phyloP scores from a whole-genome alignment of 2,888 invertebrate species.

The Acleris cristana region DNA sequence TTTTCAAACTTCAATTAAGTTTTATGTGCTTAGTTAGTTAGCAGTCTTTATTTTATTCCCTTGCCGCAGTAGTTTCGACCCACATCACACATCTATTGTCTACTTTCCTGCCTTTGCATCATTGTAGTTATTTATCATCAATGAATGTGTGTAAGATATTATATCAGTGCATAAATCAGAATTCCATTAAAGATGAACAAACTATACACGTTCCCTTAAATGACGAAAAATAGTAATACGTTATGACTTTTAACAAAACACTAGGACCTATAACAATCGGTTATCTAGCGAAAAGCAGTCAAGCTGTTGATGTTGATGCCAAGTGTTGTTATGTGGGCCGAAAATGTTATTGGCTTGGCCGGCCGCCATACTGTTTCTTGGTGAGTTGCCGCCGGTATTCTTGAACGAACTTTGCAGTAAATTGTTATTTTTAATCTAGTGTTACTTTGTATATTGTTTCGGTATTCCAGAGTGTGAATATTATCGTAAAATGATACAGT shows the following conservation, averaged over 20 bases:
- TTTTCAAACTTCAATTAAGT: no score
- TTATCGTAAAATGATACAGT: no score
- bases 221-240: not conserved
- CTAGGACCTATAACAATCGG: slow-evolving; percentile 21
- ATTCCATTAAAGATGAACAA: no score
- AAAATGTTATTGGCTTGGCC: slow-evolving; percentile 60
- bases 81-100: no score
- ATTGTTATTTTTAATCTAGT: slow-evolving; percentile 34
- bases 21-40: no score
- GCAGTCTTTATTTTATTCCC: no score
- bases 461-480: no score
- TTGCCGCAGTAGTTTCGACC: no score
- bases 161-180: no score
- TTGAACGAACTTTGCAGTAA: slow-evolving; percentile 36
- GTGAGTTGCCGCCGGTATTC: slow-evolving; percentile 49
- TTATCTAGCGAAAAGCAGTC: slow-evolving; percentile 42
- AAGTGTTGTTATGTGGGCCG: slow-evolving; percentile 53
- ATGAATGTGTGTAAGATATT: no score
- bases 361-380: slow-evolving; percentile 51
- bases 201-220: not conserved
- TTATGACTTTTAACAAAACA: slow-evolving; percentile 6
- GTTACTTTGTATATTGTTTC: slow-evolving; percentile 7
- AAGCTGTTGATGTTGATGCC: slow-evolving; percentile 51
- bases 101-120: no score
- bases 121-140: no score